Evolutionary conservation across 2,888 invertebrate genomes (phyloP).

Genomic region (Sminthurinus aureus): DNA sequence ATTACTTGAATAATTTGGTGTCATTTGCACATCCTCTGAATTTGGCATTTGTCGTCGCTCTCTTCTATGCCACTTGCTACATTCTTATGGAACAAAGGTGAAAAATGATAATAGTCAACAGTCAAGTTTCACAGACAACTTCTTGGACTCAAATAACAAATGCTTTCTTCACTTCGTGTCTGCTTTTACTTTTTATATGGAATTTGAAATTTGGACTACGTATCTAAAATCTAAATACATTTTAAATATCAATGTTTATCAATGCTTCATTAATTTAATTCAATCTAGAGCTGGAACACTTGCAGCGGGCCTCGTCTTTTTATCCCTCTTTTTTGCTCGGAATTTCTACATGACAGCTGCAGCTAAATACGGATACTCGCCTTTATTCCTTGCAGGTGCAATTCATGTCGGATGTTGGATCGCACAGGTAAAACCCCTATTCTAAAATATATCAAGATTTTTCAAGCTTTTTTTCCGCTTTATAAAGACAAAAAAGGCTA

Average conservation of each 20-base stretch:
- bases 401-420: conserved; percentile 56
- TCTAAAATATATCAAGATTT: conserved; percentile 8
- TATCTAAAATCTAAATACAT: background rate
- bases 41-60: conserved; percentile 47
- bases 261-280: background rate
- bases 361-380: conserved; percentile 44
- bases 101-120: background rate
- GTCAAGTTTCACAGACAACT: background rate
- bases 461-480: background rate
- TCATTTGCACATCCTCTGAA: conserved; percentile 54
- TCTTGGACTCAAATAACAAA: too few species aligned
- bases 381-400: conserved; percentile 49
- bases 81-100: conserved; percentile 57
- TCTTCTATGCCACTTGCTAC: conserved; percentile 54
- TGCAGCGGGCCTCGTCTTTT: conserved; percentile 52
- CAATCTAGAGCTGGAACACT: conserved; percentile 53
- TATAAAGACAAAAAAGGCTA: background rate
- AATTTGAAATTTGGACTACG: too few species aligned
- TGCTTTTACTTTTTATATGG: too few species aligned
- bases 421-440: conserved; percentile 49
- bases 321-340: conserved; percentile 48
- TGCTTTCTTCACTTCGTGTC: too few species aligned
- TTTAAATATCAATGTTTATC: too few species aligned
- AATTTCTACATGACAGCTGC: conserved; percentile 51
- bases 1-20: conserved; percentile 36